Base-by-base conservation (phyloP, 2,113 vertebrate species). In the Erythrocercus mccallii region DNA sequence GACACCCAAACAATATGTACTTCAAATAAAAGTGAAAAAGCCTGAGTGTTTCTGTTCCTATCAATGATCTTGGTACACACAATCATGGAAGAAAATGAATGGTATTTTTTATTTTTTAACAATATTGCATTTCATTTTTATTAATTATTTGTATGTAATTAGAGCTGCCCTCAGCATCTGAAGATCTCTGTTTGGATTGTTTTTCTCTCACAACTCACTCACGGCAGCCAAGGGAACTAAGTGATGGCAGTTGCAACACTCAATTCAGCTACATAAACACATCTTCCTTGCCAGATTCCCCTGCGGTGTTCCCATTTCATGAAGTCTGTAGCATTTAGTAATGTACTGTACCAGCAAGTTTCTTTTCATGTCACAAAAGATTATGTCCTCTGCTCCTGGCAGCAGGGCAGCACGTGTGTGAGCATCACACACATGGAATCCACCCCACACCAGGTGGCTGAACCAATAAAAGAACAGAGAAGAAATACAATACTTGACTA, bases 171-270 rank as follows among this genome's bases (percentile, higher is more conserved):
- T 93, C 65, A 15, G 80, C 68, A 79, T 58, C 88, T 94, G 79
- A 95, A 81, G 85, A 84, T 86, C 82, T 92, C 85, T 74, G 58
- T 80, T 96, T 95, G 88, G 88, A 96, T 86, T 96, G 92, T 92
- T 97, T 95, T 96, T 93, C 93, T 96, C 96, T 86, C 85, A 71
- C 79, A 95, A 65, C 86, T 93, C 1, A 1, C 88, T 94, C 72
- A 76, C 82, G 93, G 92, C 93, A 96, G 95, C 95, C 94, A 96
- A 97, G 90, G 80, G 86, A 96, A 95, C 92, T 92, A 93, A 97
- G 90, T 53, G 95, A 96, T 86, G 88, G 96, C 95, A 96, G 86
- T 96, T 97, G 95, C 95, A 96, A 96, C 90, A 94, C 92, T 94
- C 93, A 92, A 78, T 90, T 95, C 95, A 60, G 92, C 95, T 96